phyloP scores from a whole-genome alignment of 1,140 invertebrate species.

The Drosophila persimilis region DNA sequence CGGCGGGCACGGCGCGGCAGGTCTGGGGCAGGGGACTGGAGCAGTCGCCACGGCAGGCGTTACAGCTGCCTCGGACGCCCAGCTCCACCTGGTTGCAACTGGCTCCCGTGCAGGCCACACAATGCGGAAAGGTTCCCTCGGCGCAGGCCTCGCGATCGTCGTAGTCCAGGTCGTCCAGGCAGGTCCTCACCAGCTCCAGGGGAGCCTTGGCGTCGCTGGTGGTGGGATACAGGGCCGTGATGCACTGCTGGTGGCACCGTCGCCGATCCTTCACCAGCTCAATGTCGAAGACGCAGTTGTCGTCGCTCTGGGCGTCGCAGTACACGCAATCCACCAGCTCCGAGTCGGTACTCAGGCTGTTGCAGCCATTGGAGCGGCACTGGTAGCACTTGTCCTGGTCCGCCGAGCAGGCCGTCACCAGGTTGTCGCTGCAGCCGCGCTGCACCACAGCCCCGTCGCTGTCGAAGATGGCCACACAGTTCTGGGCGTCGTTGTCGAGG shows the following conservation, averaged over 20 bases:
- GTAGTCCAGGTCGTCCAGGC: conserved; percentile 64
- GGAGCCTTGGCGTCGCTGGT: conserved; percentile 49
- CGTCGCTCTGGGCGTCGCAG: conserved; percentile 64
- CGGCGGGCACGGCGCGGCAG: conserved; percentile 59
- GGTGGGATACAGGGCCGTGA: conserved; percentile 69
- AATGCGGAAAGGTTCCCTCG: conserved; percentile 37
- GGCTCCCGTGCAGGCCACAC: conserved; percentile 45
- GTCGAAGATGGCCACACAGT: conserved; percentile 60
- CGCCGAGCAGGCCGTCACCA: conserved; percentile 24
- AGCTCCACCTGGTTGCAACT: conserved; percentile 60
- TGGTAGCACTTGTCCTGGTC: conserved; percentile 51
- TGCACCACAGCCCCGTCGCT: conserved; percentile 44
- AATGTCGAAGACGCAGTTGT: conserved; percentile 56
- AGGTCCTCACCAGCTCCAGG: conserved; percentile 60
- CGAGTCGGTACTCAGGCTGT: conserved; percentile 36
- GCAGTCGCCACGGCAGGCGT: conserved; percentile 65
- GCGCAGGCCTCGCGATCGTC: conserved; percentile 63
- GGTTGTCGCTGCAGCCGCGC: conserved; percentile 71
- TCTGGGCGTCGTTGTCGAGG: conserved; percentile 54
- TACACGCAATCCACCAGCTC: conserved; percentile 55
- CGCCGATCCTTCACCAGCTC: conserved; percentile 43
- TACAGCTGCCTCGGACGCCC: conserved; percentile 62
- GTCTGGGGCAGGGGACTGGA: conserved; percentile 40
- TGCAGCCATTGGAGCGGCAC: conserved; percentile 72
- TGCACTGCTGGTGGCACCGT: conserved; percentile 61